Conservation (phyloP, 2,797 vertebrate species). For the Sebastes minor region DNA sequence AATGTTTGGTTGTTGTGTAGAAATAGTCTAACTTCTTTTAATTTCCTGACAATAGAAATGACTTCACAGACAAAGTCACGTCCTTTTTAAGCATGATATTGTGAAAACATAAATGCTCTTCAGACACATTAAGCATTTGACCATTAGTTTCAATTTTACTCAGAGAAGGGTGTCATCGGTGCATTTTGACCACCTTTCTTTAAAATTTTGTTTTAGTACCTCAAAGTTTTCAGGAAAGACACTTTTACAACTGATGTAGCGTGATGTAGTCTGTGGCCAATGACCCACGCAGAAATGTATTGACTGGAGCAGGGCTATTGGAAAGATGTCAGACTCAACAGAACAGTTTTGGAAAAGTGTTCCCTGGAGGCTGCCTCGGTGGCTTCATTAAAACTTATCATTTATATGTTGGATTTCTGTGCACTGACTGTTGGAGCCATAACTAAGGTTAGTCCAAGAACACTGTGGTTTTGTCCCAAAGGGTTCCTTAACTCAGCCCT, state of each 20-base stretch:
- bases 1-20: not conserved
- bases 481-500: conserved; percentile 5
- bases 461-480: conserved; percentile 19
- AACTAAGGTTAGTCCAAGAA: conserved; percentile 43
- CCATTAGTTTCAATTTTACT: not conserved
- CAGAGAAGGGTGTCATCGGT: not conserved
- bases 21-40: not conserved
- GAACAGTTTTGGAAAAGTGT: conserved; percentile 62
- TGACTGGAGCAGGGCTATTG: conserved; percentile 51
- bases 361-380: conserved; percentile 42
- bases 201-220: not conserved
- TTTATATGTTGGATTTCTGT: conserved; percentile 55
- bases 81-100: not conserved
- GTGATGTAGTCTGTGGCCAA: conserved; percentile 48
- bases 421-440: not conserved
- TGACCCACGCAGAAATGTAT: conserved; percentile 57
- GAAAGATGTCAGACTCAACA: conserved; percentile 64
- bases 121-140: not conserved
- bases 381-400: conserved; percentile 71
- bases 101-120: conserved; percentile 12
- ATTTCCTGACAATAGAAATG: not conserved
- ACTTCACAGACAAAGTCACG: not conserved
- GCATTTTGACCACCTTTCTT: not conserved
- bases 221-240: conserved; percentile 35
- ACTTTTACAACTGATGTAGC: conserved; percentile 39